phyloP scores from a whole-genome alignment of 2,113 vertebrate genomes.

The Nothocercus nigrocapillus region DNA sequence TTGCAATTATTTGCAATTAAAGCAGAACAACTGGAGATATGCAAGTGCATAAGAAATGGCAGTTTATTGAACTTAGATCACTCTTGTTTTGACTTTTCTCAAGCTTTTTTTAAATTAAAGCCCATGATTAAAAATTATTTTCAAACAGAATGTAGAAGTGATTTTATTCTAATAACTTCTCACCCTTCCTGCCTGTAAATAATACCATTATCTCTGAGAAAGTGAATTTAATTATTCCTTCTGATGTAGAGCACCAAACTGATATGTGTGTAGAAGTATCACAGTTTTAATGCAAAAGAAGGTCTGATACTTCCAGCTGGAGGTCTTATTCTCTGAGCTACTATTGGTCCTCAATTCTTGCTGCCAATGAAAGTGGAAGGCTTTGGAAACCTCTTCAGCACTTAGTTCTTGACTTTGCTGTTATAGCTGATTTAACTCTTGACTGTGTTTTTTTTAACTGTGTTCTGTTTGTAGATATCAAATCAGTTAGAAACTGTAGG shows the following conservation, averaged over 20 bases:
- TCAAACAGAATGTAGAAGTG: not conserved
- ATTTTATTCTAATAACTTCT: not conserved
- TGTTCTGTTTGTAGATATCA: not conserved
- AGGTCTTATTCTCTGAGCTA: not conserved
- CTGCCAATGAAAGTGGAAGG: not conserved
- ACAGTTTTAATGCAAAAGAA: not conserved
- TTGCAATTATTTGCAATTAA: not conserved
- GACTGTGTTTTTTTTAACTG: no score
- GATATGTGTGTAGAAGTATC: not conserved
- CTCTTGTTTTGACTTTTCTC: not conserved
- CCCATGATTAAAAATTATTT: not conserved
- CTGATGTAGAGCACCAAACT: not conserved
- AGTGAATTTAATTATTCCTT: not conserved
- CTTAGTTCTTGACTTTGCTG: not conserved
- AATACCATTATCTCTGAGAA: not conserved
- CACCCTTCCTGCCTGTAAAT: not conserved
- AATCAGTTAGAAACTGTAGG: not conserved
- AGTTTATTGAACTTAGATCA: not conserved
- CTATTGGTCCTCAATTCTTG: not conserved
- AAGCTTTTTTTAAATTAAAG: not conserved
- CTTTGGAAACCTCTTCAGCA: not conserved
- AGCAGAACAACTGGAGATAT: not conserved
- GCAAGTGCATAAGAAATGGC: not conserved
- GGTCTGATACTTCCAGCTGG: not conserved
- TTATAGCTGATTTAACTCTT: no score